phyloP scores from a whole-genome alignment of 2,888 invertebrate species.

The Caenorhabditis sp. region DNA sequence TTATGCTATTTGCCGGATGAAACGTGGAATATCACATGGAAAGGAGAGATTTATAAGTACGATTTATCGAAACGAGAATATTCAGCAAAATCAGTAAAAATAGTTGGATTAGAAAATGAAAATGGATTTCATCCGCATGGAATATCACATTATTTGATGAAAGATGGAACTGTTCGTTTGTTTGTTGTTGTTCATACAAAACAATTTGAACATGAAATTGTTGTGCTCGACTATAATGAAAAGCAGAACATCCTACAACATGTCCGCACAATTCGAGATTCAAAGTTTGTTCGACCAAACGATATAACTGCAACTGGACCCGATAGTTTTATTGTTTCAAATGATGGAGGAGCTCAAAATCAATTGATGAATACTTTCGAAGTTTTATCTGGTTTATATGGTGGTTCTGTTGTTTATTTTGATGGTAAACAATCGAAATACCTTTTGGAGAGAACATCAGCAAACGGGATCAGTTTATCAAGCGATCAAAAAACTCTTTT shows the following conservation, averaged over 20 bases:
- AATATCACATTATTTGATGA: conserved; percentile 38
- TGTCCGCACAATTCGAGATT: conserved; percentile 41
- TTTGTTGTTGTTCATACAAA: conserved; percentile 47
- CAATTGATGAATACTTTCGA: conserved; percentile 34
- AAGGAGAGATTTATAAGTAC: conserved; percentile 51
- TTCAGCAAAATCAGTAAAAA: conserved; percentile 14
- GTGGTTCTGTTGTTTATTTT: conserved; percentile 46
- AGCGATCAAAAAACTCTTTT: conserved; percentile 38
- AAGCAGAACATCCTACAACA: conserved; percentile 29
- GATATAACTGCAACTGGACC: conserved; percentile 46
- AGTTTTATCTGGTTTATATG: conserved; percentile 28
- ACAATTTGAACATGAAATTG: conserved; percentile 44
- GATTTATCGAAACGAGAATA: conserved; percentile 34
- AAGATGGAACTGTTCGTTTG: conserved; percentile 42
- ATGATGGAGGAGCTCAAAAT: conserved; percentile 50
- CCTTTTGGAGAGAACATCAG: conserved; percentile 20
- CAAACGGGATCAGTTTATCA: conserved; percentile 52
- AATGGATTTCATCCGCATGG: conserved; percentile 54
- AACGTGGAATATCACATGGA: conserved; percentile 11
- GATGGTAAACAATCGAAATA: conserved; percentile 43
- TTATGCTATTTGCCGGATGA: conserved; percentile 37
- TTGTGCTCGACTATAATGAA: conserved; percentile 45
- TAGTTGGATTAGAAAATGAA: conserved; percentile 18
- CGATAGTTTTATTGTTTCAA: conserved; percentile 46
- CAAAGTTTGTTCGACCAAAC: conserved; percentile 50